Evolutionary conservation across 2,888 invertebrate species (phyloP), one percentile per base, ranked within the genome.

Genomic region (Apodemia hepburni): DNA sequence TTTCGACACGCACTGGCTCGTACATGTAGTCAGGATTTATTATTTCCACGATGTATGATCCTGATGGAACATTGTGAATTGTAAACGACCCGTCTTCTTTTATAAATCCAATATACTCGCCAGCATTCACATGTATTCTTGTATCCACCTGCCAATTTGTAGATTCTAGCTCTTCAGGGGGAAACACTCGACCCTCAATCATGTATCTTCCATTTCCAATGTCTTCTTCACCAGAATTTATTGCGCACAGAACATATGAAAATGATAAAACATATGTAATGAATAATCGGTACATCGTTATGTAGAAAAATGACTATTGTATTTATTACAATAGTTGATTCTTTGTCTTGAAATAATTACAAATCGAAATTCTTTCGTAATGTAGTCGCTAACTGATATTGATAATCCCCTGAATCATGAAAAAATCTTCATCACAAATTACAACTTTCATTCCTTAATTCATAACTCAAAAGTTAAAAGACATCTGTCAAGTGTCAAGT

Each of bases 1-100:
- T 98, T 90, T 99, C 99, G 1, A 99, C 98, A 67, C 99, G 93
- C 7, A 97, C 95, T 22, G 98, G 97, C 81, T 99, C 99, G 81
- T 98, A 99, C 69, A 96, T 93, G 77, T 95, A 98, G 78, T 98
- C 96, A 0, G 98, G 97, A 85, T 98, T 95, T 49, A 97, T 90
- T 9, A 98, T 95, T 91, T 99, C 99, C 0, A 99, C 93, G 6
- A 99, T 94, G 81, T 98, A 99, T 0, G 99, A 99, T 8, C 98
- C 98, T 0, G 96, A 95, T 0, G 97, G 96, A 0, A 99, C 93
- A 75, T 97, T 97, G 75, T 96, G 95, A 54, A 99, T 94, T 3
- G 94, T 90, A 82, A 99, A 99, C 7, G 96, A 94, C 15, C 99
- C 99, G 86, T 99, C 99, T 72, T 96, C 96, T 73, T 96, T 96